These are phyloP conservation scores for Oikopleura vanhoeffeni DNA, from an alignment of 23 tunicate genomes.

Conservation along the genomic window DNA sequence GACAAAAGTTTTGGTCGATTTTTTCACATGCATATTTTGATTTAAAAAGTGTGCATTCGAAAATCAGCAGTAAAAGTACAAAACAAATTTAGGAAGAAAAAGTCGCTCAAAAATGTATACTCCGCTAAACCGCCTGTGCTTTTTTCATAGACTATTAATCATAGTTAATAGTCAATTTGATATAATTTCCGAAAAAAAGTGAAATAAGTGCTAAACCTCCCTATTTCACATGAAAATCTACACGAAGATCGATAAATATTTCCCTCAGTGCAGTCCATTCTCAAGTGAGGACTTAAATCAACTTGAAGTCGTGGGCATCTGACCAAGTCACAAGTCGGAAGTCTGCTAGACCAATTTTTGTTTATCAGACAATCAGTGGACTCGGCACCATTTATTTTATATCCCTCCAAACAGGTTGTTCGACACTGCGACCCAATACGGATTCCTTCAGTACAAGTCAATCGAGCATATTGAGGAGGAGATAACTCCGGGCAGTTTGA, in stretches of 20 bases:
- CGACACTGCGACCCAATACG: slow-evolving; percentile 35
- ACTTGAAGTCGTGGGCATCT: background rate
- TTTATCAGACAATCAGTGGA: slow-evolving; percentile 20
- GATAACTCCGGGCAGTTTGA: slow-evolving; percentile 36
- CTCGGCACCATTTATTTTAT: slow-evolving; percentile 27
- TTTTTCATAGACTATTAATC: too few relatives aligned
- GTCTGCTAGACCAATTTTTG: slow-evolving; percentile 34
- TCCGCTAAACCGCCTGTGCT: too few relatives aligned
- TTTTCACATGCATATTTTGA: too few relatives aligned
- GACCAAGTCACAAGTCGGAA: slow-evolving; percentile 18
- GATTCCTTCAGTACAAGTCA: slow-evolving; percentile 31
- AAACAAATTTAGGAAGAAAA: too few relatives aligned
- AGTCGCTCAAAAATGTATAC: too few relatives aligned
- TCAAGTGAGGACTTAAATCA: background rate
- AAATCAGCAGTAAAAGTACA: too few relatives aligned
- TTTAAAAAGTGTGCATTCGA: too few relatives aligned
- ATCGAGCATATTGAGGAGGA: slow-evolving; percentile 29
- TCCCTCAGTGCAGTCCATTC: background rate
- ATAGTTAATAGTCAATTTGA: too few relatives aligned
- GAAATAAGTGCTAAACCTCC: too few relatives aligned
- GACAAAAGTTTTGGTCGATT: too few relatives aligned
- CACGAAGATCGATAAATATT: background rate
- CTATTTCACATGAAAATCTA: background rate
- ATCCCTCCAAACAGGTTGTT: slow-evolving; percentile 51
- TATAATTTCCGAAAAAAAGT: too few relatives aligned